These are phyloP conservation scores for Pachliopta kotzebuea DNA, from an alignment of 2,888 invertebrate species.

Conservation along the genomic window DNA sequence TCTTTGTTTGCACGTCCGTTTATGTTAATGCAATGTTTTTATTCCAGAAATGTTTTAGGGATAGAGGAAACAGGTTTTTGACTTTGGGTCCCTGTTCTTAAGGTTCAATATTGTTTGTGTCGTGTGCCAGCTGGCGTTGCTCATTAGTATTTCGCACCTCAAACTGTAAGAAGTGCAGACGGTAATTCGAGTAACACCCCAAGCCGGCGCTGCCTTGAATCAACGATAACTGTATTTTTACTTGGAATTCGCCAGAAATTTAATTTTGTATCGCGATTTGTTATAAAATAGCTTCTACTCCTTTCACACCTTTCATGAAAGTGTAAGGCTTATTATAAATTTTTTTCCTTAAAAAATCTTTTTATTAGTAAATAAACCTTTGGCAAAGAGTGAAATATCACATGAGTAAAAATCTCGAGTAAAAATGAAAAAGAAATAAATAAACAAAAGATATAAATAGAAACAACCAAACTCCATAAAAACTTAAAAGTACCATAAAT, in stretches of 20 bases:
- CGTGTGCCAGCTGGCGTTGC: not conserved
- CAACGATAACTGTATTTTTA: conserved; percentile 25
- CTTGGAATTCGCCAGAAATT: conserved; percentile 18
- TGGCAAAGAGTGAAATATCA: too few species aligned
- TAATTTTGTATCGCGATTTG: conserved; percentile 24
- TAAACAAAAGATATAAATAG: too few species aligned
- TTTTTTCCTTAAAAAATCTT: too few species aligned
- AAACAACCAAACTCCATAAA: too few species aligned
- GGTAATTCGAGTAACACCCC: conserved; percentile 24
- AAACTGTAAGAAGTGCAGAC: conserved; percentile 27
- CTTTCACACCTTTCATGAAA: not conserved
- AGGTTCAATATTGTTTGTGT: not conserved
- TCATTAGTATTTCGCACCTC: conserved; percentile 27
- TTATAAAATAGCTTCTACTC: conserved; percentile 21
- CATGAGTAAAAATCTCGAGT: too few species aligned
- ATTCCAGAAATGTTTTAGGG: too few species aligned
- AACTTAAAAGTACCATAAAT: too few species aligned
- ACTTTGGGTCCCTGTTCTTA: not conserved
- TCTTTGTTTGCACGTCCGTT: too few species aligned
- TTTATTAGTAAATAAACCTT: too few species aligned
- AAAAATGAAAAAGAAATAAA: too few species aligned
- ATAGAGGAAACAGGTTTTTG: not conserved
- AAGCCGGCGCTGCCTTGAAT: conserved; percentile 23
- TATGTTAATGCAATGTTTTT: too few species aligned
- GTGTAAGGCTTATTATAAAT: too few species aligned